Evolutionary conservation across 1,140 invertebrate species (phyloP).

Genomic region (Magallana angulata): DNA sequence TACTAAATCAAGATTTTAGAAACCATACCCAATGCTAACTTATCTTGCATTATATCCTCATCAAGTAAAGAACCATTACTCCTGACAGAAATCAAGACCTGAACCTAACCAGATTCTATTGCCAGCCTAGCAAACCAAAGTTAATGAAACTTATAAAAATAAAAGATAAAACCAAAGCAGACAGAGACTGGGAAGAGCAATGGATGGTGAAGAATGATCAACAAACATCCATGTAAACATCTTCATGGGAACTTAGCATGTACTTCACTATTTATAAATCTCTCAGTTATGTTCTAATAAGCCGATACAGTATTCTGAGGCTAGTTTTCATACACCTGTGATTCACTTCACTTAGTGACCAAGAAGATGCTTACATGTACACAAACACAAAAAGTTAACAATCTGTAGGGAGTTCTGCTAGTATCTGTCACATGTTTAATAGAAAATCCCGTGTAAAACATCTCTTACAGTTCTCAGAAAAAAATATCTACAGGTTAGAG

Average conservation of each 20-base stretch:
- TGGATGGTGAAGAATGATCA: conserved; percentile 9
- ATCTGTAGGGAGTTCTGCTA: neutral
- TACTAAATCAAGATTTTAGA: too few relatives aligned
- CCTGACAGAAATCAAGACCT: neutral
- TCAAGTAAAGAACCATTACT: neutral
- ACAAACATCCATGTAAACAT: conserved; percentile 9
- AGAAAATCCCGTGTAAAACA: neutral
- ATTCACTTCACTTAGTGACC: too few relatives aligned
- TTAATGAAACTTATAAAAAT: neutral
- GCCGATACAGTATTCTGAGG: too few relatives aligned
- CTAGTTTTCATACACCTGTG: too few relatives aligned
- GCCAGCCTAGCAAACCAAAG: neutral
- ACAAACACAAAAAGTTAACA: neutral
- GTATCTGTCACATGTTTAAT: neutral
- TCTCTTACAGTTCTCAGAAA: neutral
- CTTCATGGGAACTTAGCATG: neutral
- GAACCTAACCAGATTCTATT: neutral
- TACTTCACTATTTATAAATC: too few relatives aligned
- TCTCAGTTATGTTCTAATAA: too few relatives aligned
- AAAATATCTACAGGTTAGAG: neutral
- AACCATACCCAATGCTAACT: too few relatives aligned
- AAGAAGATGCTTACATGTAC: conserved; percentile 28
- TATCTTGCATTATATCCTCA: neutral
- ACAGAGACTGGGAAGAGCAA: conserved; percentile 34
- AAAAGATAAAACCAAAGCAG: conserved; percentile 8